These are phyloP conservation scores for Poeciliopsis infans DNA, from an alignment of 2,797 vertebrate genomes.

Conservation along the genomic window DNA sequence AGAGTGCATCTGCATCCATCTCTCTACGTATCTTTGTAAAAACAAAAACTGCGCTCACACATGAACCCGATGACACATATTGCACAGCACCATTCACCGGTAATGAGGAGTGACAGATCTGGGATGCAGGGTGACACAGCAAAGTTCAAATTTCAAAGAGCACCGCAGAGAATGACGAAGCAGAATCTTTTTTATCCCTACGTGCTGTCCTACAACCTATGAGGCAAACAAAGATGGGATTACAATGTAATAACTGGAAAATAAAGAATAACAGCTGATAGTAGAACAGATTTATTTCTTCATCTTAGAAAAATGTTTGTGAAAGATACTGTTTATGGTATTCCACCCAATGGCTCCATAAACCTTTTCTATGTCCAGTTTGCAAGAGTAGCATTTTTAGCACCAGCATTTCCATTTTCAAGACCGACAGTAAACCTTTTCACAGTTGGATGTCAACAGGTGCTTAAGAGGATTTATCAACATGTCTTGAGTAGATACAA, in stretches of 20 bases:
- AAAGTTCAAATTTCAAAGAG: conserved; percentile 46
- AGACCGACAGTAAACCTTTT: conserved; percentile 51
- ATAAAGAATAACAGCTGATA: conserved; percentile 14
- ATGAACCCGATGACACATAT: conserved; percentile 14
- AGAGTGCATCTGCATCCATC: conserved; percentile 35
- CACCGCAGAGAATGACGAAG: conserved; percentile 61
- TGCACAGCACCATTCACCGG: conserved; percentile 31
- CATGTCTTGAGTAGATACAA: conserved; percentile 60
- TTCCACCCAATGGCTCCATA: conserved; percentile 4
- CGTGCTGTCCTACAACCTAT: conserved; percentile 25
- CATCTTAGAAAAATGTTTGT: not conserved
- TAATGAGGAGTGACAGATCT: conserved; percentile 65
- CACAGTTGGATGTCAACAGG: conserved; percentile 59
- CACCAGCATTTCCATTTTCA: conserved; percentile 27
- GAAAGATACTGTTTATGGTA: not conserved
- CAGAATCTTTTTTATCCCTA: conserved; percentile 51
- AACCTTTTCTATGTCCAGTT: not conserved
- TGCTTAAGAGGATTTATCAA: conserved; percentile 78
- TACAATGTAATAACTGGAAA: not conserved
- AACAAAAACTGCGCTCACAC: not conserved
- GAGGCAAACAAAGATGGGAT: conserved; percentile 1
- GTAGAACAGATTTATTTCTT: conserved; percentile 16
- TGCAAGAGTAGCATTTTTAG: conserved; percentile 22
- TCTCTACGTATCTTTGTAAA: conserved; percentile 9
- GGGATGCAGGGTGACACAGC: conserved; percentile 68